phyloP scores from a whole-genome alignment of 1,140 invertebrate species.

The Notospermus geniculatus region DNA sequence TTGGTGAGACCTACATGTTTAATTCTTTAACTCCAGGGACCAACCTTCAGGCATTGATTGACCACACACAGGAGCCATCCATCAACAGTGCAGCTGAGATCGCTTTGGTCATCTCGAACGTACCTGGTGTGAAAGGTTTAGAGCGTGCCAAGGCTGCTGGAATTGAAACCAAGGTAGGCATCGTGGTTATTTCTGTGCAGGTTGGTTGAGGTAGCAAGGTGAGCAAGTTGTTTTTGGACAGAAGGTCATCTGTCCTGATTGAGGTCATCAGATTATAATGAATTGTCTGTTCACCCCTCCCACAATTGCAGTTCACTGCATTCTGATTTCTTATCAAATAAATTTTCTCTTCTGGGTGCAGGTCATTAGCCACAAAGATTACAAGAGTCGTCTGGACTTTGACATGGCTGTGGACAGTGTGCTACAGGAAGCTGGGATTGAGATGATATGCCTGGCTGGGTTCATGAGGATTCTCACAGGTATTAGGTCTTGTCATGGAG shows the following conservation, averaged over 20 bases:
- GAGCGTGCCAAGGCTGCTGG: slow-evolving; percentile 71
- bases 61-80: slow-evolving; percentile 69
- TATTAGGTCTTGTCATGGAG: no score
- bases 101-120: slow-evolving; percentile 85
- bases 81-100: slow-evolving; percentile 72
- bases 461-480: slow-evolving; percentile 92
- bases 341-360: slow-evolving; percentile 26
- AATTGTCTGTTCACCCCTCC: no score
- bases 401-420: slow-evolving; percentile 71
- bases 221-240: no score
- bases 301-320: no score
- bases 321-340: no score
- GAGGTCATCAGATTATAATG: no score
- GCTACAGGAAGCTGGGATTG: slow-evolving; percentile 68
- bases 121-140: slow-evolving; percentile 63
- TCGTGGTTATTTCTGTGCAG: no score
- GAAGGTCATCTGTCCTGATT: no score
- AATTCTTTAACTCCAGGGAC: slow-evolving; percentile 56
- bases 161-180: slow-evolving; percentile 70
- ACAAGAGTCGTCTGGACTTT: slow-evolving; percentile 72
- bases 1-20: no score
- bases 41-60: slow-evolving; percentile 79
- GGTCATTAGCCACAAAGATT: slow-evolving; percentile 78
- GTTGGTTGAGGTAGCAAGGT: background rate
- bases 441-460: slow-evolving; percentile 91